These are phyloP conservation scores for Gephyroberyx darwinii DNA, from an alignment of 2,797 vertebrate genomes.

Conservation along the genomic window DNA sequence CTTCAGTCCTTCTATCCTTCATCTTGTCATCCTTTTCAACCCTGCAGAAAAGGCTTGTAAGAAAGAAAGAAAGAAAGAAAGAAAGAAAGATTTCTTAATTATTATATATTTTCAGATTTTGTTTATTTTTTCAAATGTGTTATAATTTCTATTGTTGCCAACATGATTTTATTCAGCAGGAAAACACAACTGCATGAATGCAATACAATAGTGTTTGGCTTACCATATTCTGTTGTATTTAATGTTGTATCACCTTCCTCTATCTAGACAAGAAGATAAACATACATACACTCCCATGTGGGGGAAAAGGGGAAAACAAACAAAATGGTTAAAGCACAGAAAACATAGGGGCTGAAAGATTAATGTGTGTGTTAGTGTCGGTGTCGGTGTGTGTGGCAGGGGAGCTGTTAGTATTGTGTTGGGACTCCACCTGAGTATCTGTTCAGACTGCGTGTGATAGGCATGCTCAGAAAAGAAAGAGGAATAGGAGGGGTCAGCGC, in stretches of 20 bases:
- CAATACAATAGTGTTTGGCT: slow-evolving; percentile 21
- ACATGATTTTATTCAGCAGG: background rate
- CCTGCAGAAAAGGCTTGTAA: slow-evolving; percentile 32
- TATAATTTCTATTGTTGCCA: slow-evolving; percentile 37
- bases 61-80: slow-evolving; percentile 37
- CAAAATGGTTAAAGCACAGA: slow-evolving; percentile 52
- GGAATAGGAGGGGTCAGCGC: slow-evolving; percentile 61
- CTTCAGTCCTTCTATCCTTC: slow-evolving; percentile 64
- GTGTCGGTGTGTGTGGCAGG: slow-evolving; percentile 54
- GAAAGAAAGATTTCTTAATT: slow-evolving; percentile 14
- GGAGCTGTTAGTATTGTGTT: slow-evolving; percentile 74
- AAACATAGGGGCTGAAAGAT: slow-evolving; percentile 67
- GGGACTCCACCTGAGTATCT: slow-evolving; percentile 72
- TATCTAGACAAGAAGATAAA: slow-evolving; percentile 11
- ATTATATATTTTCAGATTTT: background rate
- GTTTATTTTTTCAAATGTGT: slow-evolving; percentile 6
- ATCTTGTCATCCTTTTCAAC: slow-evolving; percentile 66
- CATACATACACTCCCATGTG: slow-evolving; percentile 31
- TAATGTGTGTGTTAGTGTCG: slow-evolving; percentile 58
- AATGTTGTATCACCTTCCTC: slow-evolving; percentile 40
- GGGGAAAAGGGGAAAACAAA: slow-evolving; percentile 54
- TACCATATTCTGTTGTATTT: slow-evolving; percentile 22
- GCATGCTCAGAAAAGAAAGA: slow-evolving; percentile 59
- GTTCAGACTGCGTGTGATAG: slow-evolving; percentile 66
- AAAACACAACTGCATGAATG: slow-evolving; percentile 13